Evolutionary conservation across 2,888 invertebrate species (phyloP).

Genomic region (Drosophila basisetae): DNA sequence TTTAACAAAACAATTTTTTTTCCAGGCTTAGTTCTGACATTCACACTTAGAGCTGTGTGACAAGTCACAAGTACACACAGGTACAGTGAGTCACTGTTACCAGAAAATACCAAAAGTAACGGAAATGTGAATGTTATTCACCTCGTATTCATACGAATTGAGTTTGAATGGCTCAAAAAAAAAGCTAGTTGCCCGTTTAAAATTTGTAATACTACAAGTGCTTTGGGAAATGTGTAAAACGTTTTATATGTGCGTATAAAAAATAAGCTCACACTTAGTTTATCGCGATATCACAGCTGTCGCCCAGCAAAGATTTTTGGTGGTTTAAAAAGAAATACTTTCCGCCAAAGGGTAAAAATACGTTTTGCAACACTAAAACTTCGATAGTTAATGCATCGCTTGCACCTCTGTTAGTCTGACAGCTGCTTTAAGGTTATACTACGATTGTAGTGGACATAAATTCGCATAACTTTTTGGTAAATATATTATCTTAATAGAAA

Average conservation of each 20-base stretch:
- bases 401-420: slow-evolving; percentile 60
- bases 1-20: slow-evolving; percentile 71
- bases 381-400: slow-evolving; percentile 43
- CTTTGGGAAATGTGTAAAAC: not conserved
- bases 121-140: not conserved
- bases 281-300: not conserved
- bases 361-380: slow-evolving; percentile 33
- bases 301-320: not conserved
- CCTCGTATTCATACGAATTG: too few species aligned
- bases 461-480: slow-evolving; percentile 64
- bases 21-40: slow-evolving; percentile 62
- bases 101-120: slow-evolving; percentile 22
- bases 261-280: not conserved
- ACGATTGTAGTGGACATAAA: slow-evolving; percentile 44
- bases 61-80: slow-evolving; percentile 22
- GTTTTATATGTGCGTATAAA: not conserved
- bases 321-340: not conserved
- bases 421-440: slow-evolving; percentile 78
- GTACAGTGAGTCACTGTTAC: slow-evolving; percentile 34
- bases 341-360: not conserved
- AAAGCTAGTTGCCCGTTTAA: not conserved
- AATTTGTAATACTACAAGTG: not conserved
- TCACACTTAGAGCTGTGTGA: slow-evolving; percentile 58
- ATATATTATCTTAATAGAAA: slow-evolving; percentile 29
- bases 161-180: too few species aligned